phyloP scores from a whole-genome alignment of 2,113 vertebrate genomes.

The Puma concolor region DNA sequence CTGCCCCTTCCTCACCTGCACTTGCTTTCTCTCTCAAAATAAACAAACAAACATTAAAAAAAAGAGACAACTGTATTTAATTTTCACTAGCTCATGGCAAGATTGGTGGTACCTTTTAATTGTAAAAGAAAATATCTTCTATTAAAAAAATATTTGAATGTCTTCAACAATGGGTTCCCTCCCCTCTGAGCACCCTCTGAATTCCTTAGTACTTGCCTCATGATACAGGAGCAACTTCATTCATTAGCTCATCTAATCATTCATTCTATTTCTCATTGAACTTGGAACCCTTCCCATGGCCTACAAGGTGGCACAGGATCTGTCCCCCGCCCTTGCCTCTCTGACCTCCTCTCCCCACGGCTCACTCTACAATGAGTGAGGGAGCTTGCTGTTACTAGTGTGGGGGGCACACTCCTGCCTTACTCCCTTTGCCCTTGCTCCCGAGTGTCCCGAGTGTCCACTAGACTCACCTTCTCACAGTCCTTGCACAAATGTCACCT shows the following conservation, averaged over 20 bases:
- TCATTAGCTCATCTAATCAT: neutral
- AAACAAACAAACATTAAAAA: too few species aligned
- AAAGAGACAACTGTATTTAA: neutral
- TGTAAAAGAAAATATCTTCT: neutral
- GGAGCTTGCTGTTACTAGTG: too few species aligned
- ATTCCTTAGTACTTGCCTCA: neutral
- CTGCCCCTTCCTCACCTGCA: too few species aligned
- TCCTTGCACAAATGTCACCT: neutral
- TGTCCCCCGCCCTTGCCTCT: neutral
- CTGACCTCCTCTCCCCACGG: neutral
- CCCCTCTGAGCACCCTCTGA: neutral
- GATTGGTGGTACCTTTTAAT: slow-evolving; percentile 11
- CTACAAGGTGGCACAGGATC: fast-evolving
- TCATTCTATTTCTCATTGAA: neutral
- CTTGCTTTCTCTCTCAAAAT: too few species aligned
- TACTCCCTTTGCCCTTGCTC: neutral
- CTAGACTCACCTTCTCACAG: neutral
- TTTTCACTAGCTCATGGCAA: slow-evolving; percentile 18
- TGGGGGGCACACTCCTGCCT: neutral
- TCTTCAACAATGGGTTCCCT: neutral
- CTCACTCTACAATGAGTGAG: neutral
- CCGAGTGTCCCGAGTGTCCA: too few species aligned
- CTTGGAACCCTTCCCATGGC: neutral
- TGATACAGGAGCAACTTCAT: neutral
- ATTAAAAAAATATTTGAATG: slow-evolving; percentile 36